Evolutionary conservation across 2,113 vertebrate species (phyloP), one percentile per base, ranked within the genome.

Genomic region (Falco punctatus): DNA sequence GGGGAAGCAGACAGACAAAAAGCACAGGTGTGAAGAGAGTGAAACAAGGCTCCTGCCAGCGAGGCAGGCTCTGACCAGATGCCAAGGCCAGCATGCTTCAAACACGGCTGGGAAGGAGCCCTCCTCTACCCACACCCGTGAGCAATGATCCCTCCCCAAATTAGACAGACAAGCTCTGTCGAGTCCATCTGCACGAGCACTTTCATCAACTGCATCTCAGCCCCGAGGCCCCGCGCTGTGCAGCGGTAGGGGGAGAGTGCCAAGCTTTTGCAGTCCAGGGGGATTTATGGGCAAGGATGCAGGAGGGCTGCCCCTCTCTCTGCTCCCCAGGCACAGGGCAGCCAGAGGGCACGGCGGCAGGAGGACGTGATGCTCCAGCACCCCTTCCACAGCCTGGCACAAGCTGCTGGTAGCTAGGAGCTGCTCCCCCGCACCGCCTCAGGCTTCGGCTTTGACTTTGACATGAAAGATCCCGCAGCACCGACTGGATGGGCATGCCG

Each of bases 301-400:
- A 17, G 0, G 3, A 71, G n/a, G 28, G 22, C 27, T 4, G 3
- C 4, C 33, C 42, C 15, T 2, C 21, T 27, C 57, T 28, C 21
- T 20, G 8, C 13, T 42, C 21, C 44, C 59, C 0, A 0, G 7
- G 55, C 19, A 42, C 0, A 0, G 62, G 38, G 80, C 8, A 46
- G 62, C 52, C 2, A 10, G 15, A 32, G 70, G 57, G 33, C 8
- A 40, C 70, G n/a, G 69, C 3, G 1, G 75, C 2, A 13, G 46
- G 5, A 69, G 70, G 79, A 92, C 32, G 16, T 1, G 13, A n/a
- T 30, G 24, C 33, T 59, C 67, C 75, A 52, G 77, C 46, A 44
- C 4, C 38, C 62, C 10, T 59, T 66, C 77, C 0, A 0, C 10
- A 75, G 81, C 65, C 69, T 12, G 22, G 38, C 22, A 20, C 19